Conservation (phyloP, 2,888 invertebrate genomes). For the Dascillus cervinus region DNA sequence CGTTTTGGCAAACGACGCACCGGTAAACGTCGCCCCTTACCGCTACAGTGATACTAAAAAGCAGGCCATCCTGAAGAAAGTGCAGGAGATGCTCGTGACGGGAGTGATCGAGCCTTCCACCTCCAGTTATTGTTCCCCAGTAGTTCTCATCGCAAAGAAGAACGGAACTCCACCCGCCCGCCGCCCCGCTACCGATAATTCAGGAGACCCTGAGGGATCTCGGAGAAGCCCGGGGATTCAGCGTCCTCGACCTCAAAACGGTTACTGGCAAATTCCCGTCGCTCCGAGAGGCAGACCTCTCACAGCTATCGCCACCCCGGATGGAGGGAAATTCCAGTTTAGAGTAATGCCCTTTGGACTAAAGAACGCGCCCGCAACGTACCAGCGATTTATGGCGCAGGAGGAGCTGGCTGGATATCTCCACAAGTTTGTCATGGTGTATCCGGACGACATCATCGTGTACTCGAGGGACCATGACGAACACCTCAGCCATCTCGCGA, state of each 20-base stretch:
- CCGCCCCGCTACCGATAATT: conserved; percentile 19
- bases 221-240: conserved; percentile 22
- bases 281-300: conserved; percentile 12
- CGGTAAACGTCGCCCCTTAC: conserved; percentile 18
- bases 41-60: conserved; percentile 17
- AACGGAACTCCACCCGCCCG: conserved; percentile 18
- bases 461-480: conserved; percentile 15
- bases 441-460: conserved; percentile 23
- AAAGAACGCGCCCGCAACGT: conserved; percentile 24
- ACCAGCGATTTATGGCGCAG: conserved; percentile 25
- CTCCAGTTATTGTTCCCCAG: conserved; percentile 14
- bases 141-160: conserved; percentile 19
- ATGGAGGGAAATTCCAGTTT: conserved; percentile 24
- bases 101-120: conserved; percentile 19
- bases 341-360: conserved; percentile 25
- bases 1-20: conserved; percentile 3
- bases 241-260: conserved; percentile 24
- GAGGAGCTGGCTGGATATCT: conserved; percentile 18
- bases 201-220: too few species aligned
- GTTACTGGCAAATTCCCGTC: conserved; percentile 30
- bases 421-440: conserved; percentile 14
- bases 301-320: conserved; percentile 25
- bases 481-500: conserved; percentile 16
- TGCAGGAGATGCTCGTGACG: conserved; percentile 17
- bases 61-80: conserved; percentile 13